Base-by-base conservation (phyloP, 2,113 vertebrate species). In the Penelope pileata region DNA sequence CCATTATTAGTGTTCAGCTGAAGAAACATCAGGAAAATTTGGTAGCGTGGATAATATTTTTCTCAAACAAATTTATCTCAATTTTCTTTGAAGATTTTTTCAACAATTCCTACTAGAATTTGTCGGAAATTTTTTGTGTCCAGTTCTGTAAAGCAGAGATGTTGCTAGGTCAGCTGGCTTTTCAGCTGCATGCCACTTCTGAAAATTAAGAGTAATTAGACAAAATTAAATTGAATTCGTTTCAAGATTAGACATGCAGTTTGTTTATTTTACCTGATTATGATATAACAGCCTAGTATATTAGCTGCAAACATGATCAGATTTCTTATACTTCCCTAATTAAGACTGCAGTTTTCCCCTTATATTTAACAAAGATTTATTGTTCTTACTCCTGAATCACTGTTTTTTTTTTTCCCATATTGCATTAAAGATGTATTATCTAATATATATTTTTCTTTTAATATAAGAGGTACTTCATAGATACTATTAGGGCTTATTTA, bases 121-220 rank as follows among this genome's bases (percentile, higher is more conserved):
- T 83, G 2, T 30, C 73, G 54, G 29, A 86, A 82, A 76, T 67
- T 42, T 1, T 68, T 63, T 78, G 30, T 76, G 38, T 91, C 43
- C 78, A 42, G 23, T 72, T 91, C 77, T 54, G 36, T 67, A 54
- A 81, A 50, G 3, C 29, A 38, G 38, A 91, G 54, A 74, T 70
- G 9, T 21, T 60, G n/a, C 45, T 58, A 26, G 16, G 54, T 86
- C 51, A 74, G 62, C 67, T 75, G n/a, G 6, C 16, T 94, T 82
- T 87, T 72, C 18, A 93, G 48, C 10, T 91, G 12, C 16, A 51
- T 85, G 67, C 1, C 23, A 27, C 38, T 12, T 69, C 59, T 92
- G 51, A 48, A n/a, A 91, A 94, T 85, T 68, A 90, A 34, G 7
- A 92, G 12, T 47, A 93, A 91, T 75, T 74, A 67, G 36, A 85